Evolutionary conservation across 2,888 invertebrate species (phyloP), one percentile per base, ranked within the genome.

Genomic region (Teinopalpus imperialis): DNA sequence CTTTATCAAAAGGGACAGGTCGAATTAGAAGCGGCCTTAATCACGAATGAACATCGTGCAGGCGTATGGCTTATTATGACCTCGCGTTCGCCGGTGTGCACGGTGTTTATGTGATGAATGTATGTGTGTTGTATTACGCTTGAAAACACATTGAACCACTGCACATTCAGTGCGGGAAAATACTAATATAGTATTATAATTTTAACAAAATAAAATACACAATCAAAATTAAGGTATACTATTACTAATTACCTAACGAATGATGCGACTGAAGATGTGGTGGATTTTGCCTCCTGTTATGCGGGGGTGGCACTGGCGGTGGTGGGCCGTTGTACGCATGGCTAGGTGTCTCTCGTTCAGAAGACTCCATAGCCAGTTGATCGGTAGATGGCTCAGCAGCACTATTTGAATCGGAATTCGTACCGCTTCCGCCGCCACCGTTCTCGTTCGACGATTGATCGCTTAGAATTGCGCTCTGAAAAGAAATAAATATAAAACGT

Each of bases 231-330:
- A n/a, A n/a, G n/a, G n/a, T n/a, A n/a, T n/a, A n/a, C n/a, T n/a
- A n/a, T n/a, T n/a, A n/a, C n/a, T n/a, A 18, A 76, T 57, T 66
- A 90, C 75, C 81, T 78, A 81, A 66, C 37, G 81, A 70, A 69
- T 88, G 83, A 68, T 88, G 85, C 45, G 76, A 72, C 66, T 94
- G 95, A 39, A 92, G 91, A 53, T 93, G 91, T 26, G 91, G 90
- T 49, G 90, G 94, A 46, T 92, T 92, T 35, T 93, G 95, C 13
- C 94, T 93, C 59, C 94, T 92, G 59, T 94, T 94, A 56, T 94
- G 95, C 0, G 91, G 91, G 1, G 93, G 91, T 39, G 92, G 93
- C 1, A 90, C 90, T 0, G 88, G 91, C 0, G 89, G 90, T 1
- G 90, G 91, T 49, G 71, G 90, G 56, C 74, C 90, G 56, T 77